Evolutionary conservation across 2,797 vertebrate species (phyloP), one percentile per base, ranked within the genome.

Genomic region (Phataginus tricuspis): DNA sequence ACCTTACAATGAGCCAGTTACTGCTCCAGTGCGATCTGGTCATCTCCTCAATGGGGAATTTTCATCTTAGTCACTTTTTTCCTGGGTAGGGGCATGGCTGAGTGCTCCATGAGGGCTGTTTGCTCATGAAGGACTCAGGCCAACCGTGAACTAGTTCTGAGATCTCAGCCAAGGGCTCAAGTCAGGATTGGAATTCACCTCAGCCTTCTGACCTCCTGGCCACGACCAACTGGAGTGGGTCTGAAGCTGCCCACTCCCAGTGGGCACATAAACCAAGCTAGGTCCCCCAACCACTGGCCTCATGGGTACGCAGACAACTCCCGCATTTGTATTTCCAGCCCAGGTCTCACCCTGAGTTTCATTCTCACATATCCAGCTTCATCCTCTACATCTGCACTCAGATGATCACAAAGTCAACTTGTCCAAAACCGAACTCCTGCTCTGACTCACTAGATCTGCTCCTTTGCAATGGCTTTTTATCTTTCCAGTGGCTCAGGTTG

Each of bases 121-220:
- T 85, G 42, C 29, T 83, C 63, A 27, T 69, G 31, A 86, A 64
- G 4, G 23, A 64, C 14, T 23, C 13, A 84, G 82, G 18, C 9
- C 82, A 90, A 23, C 63, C 84, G 34, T n/a, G 53, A 96, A 83
- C 27, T 55, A 82, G 42, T 87, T 25, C 86, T 72, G 45, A 85
- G 82, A 19, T 53, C 57, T 80, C 31, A 49, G 29, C 14, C 34
- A 90, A 72, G 55, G 16, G 49, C 45, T 80, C 49, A 19, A 37
- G 12, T 61, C n/a, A 91, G 83, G 21, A 23, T 2, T 77, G 55
- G 63, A 37, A 59, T 49, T 93, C 53, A 55, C 37, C 71, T 87
- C 5, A 29, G 80, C 19, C 16, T 77, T 95, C 84, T 80, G 78
- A 71, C 19, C 34, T 83, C 51, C 49, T 85, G n/a, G 55, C 19